Conservation (phyloP, 2,888 invertebrate genomes). For the Atherix ibis region DNA sequence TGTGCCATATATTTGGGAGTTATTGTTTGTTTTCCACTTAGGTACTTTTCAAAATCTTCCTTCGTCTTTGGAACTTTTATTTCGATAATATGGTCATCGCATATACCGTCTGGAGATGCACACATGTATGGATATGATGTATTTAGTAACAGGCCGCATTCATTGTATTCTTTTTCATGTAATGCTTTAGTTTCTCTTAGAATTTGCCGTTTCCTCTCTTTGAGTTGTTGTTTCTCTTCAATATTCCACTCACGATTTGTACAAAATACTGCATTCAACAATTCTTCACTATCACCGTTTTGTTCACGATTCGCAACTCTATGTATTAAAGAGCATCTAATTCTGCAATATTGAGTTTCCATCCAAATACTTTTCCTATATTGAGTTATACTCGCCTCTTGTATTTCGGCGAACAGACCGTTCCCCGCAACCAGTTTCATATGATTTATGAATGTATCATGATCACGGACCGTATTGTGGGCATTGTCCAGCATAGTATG, state of each 20-base stretch:
- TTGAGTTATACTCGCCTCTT: constrained; percentile 21
- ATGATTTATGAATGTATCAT: constrained; percentile 21
- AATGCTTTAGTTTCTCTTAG: constrained; percentile 30
- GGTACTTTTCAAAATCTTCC: constrained; percentile 31
- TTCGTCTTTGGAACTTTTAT: constrained; percentile 31
- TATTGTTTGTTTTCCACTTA: constrained; percentile 27
- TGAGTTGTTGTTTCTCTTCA: constrained; percentile 24
- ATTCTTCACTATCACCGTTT: constrained; percentile 22
- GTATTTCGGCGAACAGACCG: constrained; percentile 23
- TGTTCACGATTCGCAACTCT: constrained; percentile 24
- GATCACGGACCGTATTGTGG: constrained; percentile 24
- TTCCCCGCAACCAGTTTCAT: constrained; percentile 25
- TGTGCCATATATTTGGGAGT: constrained; percentile 32
- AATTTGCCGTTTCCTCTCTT: constrained; percentile 30
- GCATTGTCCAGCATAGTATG: constrained; percentile 23
- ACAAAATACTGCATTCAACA: constrained; percentile 26
- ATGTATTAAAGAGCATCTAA: constrained; percentile 28
- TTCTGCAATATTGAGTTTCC: constrained; percentile 27
- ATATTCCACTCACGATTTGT: constrained; percentile 24
- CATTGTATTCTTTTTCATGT: constrained; percentile 27
- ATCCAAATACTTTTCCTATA: constrained; percentile 28
- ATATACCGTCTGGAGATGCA: constrained; percentile 28
- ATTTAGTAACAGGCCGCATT: constrained; percentile 25
- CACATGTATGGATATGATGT: constrained; percentile 28
- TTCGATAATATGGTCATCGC: constrained; percentile 31